Evolutionary conservation across 2,888 invertebrate genomes (phyloP).

Genomic region (Augiades crinisus): DNA sequence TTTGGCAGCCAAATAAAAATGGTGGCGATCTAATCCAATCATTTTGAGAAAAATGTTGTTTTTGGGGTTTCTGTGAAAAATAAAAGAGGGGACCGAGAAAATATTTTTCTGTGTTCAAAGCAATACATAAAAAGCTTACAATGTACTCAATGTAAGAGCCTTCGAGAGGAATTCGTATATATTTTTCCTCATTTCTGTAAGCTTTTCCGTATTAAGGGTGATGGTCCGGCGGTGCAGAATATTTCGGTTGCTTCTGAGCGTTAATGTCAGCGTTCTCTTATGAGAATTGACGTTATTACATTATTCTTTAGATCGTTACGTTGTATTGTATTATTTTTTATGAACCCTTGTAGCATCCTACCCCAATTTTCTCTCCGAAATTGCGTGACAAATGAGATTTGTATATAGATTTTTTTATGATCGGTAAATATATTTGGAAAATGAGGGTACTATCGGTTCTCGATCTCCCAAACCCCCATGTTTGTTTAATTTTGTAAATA

Average conservation of each 20-base stretch:
- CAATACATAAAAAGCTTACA: constrained; percentile 6
- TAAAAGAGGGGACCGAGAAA: background rate
- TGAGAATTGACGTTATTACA: background rate
- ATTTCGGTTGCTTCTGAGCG: background rate
- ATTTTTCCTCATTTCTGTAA: constrained; percentile 1
- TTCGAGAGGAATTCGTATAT: background rate
- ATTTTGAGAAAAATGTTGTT: no score
- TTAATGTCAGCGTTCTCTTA: background rate
- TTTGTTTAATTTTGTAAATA: no score
- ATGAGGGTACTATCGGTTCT: no score
- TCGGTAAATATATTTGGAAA: no score
- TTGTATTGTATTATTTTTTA: no score
- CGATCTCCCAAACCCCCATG: no score
- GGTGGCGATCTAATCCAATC: no score
- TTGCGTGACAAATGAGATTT: background rate
- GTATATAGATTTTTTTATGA: no score
- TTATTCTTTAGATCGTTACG: background rate
- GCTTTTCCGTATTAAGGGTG: background rate
- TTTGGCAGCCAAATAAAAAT: no score
- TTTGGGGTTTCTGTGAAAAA: background rate
- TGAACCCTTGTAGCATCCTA: no score
- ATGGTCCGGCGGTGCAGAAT: constrained; percentile 5
- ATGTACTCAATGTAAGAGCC: constrained; percentile 1
- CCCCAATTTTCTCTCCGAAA: no score
- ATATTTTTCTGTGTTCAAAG: constrained; percentile 9